Percentiles rank a stretch among this genome's conserved stretches.
Conservation (phyloP, 1,140 invertebrate genomes). For the Lanistes nyassanus region DNA sequence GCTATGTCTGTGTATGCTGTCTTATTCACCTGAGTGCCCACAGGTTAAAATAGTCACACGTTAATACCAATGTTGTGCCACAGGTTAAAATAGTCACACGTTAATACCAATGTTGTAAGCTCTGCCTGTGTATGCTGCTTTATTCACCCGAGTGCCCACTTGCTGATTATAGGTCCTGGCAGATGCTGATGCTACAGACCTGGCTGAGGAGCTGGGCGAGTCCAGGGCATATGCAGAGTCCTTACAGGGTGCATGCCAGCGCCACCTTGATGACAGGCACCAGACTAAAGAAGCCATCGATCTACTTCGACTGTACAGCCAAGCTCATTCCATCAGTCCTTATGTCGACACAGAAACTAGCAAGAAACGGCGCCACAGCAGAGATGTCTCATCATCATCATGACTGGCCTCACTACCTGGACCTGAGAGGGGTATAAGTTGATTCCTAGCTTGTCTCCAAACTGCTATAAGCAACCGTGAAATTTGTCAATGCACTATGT, state of each 20-base stretch:
- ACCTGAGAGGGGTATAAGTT: too few species aligned
- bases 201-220: slow-evolving; percentile 37
- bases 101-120: too few species aligned
- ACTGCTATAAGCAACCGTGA: too few species aligned
- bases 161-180: slow-evolving; percentile 18
- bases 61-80: too few species aligned
- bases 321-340: slow-evolving; percentile 38
- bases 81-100: too few species aligned
- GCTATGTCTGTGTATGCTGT: too few species aligned
- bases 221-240: slow-evolving; percentile 38
- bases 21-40: too few species aligned
- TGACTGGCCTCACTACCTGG: too few species aligned
- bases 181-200: slow-evolving; percentile 20
- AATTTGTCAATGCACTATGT: too few species aligned
- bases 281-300: slow-evolving; percentile 46
- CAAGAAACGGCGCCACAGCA: slow-evolving; percentile 20
- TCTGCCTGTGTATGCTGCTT: too few species aligned
- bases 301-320: slow-evolving; percentile 43
- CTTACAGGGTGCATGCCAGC: slow-evolving; percentile 69
- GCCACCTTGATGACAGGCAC: slow-evolving; percentile 49
- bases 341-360: slow-evolving; percentile 38
- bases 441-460: too few species aligned
- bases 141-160: neutral
- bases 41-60: too few species aligned
- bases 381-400: neutral